Evolutionary conservation across 2,888 invertebrate species (phyloP).

Genomic region (Yponomeuta sedellus): DNA sequence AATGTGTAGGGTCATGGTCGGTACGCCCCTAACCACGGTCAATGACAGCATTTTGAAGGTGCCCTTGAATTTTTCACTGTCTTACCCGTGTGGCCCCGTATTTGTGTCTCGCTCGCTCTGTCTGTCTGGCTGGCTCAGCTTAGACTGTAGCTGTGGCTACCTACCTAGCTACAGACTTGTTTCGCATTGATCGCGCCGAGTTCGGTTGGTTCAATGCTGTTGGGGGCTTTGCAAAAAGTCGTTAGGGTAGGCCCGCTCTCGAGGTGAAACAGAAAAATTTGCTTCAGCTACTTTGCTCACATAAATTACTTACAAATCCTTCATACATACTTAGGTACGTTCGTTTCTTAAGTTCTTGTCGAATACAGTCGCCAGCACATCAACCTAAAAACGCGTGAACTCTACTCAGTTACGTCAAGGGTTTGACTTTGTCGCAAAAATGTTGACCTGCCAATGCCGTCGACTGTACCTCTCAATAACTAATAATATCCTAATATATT

Average conservation of each 20-base stretch:
- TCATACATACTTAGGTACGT: too few relatives aligned
- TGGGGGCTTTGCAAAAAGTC: neutral
- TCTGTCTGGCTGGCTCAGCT: slow-evolving; percentile 20
- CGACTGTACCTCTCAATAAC: too few relatives aligned
- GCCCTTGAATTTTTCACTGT: slow-evolving; percentile 35
- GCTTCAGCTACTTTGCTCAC: neutral
- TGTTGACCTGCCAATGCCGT: too few relatives aligned
- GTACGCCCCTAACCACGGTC: slow-evolving; percentile 69
- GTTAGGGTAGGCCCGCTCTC: neutral
- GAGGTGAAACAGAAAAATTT: neutral
- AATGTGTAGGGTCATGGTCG: slow-evolving; percentile 47
- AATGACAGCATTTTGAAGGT: slow-evolving; percentile 67
- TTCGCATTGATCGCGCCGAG: slow-evolving; percentile 1
- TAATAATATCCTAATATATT: too few relatives aligned
- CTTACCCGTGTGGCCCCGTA: neutral
- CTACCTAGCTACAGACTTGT: neutral
- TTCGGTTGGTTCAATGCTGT: neutral
- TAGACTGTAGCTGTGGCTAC: neutral
- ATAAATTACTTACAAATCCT: neutral
- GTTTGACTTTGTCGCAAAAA: too few relatives aligned
- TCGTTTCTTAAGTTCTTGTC: too few relatives aligned
- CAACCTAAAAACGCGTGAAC: too few relatives aligned
- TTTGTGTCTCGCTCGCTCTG: neutral
- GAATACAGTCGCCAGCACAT: too few relatives aligned
- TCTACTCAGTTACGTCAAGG: too few relatives aligned